phyloP scores from a whole-genome alignment of 2,797 vertebrate genomes.

The Gorsachius magnificus region DNA sequence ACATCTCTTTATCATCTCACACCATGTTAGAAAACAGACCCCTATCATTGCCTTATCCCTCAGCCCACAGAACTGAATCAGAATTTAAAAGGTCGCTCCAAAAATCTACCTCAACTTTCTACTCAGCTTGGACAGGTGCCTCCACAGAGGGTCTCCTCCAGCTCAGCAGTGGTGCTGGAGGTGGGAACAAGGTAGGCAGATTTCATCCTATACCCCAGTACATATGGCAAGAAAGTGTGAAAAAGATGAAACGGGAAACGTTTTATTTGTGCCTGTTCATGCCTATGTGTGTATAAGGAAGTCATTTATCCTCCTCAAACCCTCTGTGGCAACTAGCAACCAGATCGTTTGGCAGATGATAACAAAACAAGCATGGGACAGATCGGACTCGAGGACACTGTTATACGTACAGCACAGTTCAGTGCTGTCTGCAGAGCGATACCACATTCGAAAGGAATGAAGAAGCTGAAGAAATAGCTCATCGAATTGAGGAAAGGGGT shows the following conservation, averaged over 20 bases:
- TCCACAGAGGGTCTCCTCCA: not conserved
- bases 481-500: not conserved
- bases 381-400: not conserved
- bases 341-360: not conserved
- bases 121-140: not conserved
- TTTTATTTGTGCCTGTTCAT: not conserved
- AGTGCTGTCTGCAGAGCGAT: not conserved
- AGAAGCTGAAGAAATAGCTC: slow-evolving; percentile 8
- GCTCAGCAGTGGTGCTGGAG: fast-evolving
- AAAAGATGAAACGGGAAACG: not conserved
- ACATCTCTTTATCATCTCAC: not conserved
- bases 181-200: not conserved
- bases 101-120: not conserved
- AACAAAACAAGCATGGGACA: not conserved
- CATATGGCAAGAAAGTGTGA: not conserved
- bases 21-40: not conserved
- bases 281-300: not conserved
- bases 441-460: not conserved
- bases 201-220: not conserved
- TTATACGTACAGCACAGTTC: not conserved
- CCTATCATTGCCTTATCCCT: not conserved
- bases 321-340: not conserved
- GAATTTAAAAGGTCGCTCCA: not conserved
- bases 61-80: not conserved
- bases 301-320: not conserved